A percentile compares a stretch with the other conserved stretches of the same genome.
Conservation (phyloP, 2,888 invertebrate species). For the Gibbula magus region DNA sequence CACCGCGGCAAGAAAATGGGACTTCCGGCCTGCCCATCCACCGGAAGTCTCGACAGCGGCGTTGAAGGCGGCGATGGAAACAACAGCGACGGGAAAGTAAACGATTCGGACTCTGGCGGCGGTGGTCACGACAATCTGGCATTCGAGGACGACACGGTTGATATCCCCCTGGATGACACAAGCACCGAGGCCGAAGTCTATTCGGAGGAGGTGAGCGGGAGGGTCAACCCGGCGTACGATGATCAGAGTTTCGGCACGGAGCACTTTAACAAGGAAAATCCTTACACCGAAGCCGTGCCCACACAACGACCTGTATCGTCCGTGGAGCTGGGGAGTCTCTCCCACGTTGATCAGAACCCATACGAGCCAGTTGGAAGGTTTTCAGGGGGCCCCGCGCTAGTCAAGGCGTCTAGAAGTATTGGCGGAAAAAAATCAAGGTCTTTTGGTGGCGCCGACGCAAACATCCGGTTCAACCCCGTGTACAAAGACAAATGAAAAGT, state of each 20-base stretch:
- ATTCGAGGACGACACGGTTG: conserved; percentile 23
- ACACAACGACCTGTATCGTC: background rate
- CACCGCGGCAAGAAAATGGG: conserved; percentile 30
- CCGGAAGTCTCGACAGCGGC: background rate
- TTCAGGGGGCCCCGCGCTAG: conserved; percentile 4
- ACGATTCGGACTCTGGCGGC: conserved; percentile 19
- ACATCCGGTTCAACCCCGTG: conserved; percentile 26
- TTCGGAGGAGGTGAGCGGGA: background rate
- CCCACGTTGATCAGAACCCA: conserved; percentile 4
- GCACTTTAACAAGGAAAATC: background rate
- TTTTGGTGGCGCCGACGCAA: conserved; percentile 7
- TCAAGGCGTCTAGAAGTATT: background rate
- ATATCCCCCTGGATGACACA: background rate
- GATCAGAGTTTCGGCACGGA: background rate
- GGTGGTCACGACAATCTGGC: conserved; percentile 32
- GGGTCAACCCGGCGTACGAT: conserved; percentile 14
- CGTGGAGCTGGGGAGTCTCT: background rate
- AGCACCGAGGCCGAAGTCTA: background rate
- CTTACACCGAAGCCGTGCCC: background rate
- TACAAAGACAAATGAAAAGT: conserved; percentile 8
- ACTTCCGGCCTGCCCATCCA: conserved; percentile 10
- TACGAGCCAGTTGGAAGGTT: conserved; percentile 30
- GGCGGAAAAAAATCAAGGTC: background rate
- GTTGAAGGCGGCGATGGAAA: conserved; percentile 16
- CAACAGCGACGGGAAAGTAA: conserved; percentile 12